Evolutionary conservation across 2,797 vertebrate species (phyloP).

Genomic region (Neoniphon sammara): DNA sequence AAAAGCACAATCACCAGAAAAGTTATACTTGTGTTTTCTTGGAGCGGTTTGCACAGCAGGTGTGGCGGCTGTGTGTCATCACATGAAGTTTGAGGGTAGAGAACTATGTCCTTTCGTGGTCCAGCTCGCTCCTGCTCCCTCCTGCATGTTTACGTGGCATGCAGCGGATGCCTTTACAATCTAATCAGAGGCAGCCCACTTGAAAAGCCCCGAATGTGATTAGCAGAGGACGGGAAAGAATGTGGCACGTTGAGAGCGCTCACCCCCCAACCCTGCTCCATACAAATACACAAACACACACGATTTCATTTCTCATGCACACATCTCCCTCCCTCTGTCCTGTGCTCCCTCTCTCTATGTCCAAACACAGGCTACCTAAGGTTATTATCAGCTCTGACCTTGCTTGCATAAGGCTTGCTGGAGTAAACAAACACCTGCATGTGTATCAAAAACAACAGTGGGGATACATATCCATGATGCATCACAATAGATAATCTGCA

Average conservation of each 20-base stretch:
- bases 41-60: too few species aligned
- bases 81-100: neutral
- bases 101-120: neutral
- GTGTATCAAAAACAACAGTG: too few species aligned
- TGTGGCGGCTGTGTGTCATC: neutral
- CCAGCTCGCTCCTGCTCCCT: conserved; percentile 13
- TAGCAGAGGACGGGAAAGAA: conserved; percentile 66
- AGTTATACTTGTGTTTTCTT: neutral
- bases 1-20: too few species aligned
- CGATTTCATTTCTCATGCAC: neutral
- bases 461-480: too few species aligned
- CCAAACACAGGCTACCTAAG: neutral
- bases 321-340: neutral
- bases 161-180: conserved; percentile 68
- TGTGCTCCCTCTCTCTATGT: conserved; percentile 14
- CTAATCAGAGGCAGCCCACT: conserved; percentile 79
- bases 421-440: too few species aligned
- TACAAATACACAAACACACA: conserved; percentile 32
- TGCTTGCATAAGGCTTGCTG: too few species aligned
- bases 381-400: neutral
- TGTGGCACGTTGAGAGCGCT: conserved; percentile 45
- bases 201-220: conserved; percentile 70
- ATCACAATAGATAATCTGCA: too few species aligned
- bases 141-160: conserved; percentile 34
- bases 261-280: neutral